These are phyloP conservation scores for Corydoras sp. DNA, from an alignment of 2,113 vertebrate genomes.

Conservation along the genomic window DNA sequence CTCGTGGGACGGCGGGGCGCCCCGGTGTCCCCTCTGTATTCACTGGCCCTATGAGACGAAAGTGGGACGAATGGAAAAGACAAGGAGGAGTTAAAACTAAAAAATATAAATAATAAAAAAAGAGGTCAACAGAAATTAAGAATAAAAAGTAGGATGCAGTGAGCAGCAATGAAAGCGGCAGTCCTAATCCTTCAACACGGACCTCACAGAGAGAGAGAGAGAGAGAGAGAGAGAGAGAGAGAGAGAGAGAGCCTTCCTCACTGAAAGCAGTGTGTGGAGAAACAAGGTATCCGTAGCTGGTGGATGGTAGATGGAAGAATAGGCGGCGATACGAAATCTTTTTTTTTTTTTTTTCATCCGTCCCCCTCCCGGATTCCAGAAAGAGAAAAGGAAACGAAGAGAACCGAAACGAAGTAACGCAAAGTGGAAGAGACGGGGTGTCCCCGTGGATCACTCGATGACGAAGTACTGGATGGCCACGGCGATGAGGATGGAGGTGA, in stretches of 20 bases:
- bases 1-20: not conserved
- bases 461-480: conserved; percentile 98
- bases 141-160: conserved; percentile 7
- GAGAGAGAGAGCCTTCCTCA: not conserved
- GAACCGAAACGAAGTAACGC: conserved; percentile 14
- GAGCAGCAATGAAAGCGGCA: conserved; percentile 21
- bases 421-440: not conserved
- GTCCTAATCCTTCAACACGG: conserved; percentile 33
- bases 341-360: too few relatives aligned
- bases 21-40: conserved; percentile 48
- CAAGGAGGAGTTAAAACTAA: conserved; percentile 47
- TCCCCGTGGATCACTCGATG: conserved; percentile 77
- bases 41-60: conserved; percentile 57
- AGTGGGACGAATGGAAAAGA: conserved; percentile 49
- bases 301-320: too few relatives aligned
- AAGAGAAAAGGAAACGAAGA: too few relatives aligned
- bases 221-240: not conserved
- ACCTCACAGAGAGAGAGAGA: not conserved
- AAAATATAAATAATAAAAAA: conserved; percentile 60
- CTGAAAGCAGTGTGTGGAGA: conserved; percentile 4
- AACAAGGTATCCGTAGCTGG: not conserved
- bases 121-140: conserved; percentile 13
- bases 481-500: conserved; percentile 92
- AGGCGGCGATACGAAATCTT: too few relatives aligned
- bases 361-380: too few relatives aligned